phyloP scores from a whole-genome alignment of 2,888 invertebrate species.

The Spisula subtruncata region DNA sequence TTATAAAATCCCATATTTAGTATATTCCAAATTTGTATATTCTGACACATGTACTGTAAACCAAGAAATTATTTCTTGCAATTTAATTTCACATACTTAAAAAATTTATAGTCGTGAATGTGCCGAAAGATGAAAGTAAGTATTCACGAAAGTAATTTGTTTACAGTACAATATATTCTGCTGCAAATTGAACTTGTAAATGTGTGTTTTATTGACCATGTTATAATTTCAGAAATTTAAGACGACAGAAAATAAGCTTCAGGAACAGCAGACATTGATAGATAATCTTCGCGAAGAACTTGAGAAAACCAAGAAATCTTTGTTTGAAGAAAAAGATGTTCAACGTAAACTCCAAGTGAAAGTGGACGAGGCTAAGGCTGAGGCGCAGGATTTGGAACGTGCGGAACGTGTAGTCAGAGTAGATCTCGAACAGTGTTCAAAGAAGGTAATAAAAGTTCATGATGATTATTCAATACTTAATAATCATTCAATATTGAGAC shows the following conservation, averaged over 20 bases:
- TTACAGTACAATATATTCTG: not conserved
- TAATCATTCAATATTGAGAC: too few relatives aligned
- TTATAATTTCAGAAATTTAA: slow-evolving; percentile 84
- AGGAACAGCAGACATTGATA: slow-evolving; percentile 83
- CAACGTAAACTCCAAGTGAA: slow-evolving; percentile 82
- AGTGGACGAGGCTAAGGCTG: slow-evolving; percentile 80
- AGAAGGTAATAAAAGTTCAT: slow-evolving; percentile 79
- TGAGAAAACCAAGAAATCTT: slow-evolving; percentile 79
- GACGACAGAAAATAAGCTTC: slow-evolving; percentile 83
- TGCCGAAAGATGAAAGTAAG: too few relatives aligned
- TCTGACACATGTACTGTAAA: too few relatives aligned
- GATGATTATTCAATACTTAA: not conserved
- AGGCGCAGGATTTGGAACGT: slow-evolving; percentile 85
- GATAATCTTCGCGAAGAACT: slow-evolving; percentile 82
- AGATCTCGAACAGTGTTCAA: slow-evolving; percentile 85
- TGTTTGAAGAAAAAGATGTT: slow-evolving; percentile 81
- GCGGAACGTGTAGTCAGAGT: slow-evolving; percentile 86
- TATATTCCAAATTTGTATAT: too few relatives aligned
- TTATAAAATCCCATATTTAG: too few relatives aligned
- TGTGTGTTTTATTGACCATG: not conserved
- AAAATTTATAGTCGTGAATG: too few relatives aligned
- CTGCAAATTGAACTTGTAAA: too few relatives aligned
- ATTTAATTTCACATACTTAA: too few relatives aligned
- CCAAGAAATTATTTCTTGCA: too few relatives aligned
- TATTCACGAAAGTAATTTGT: too few relatives aligned